A percentile compares a stretch with the other conserved stretches of the same genome.
Evolutionary conservation across 2,888 invertebrate genomes (phyloP).

Genomic region (Ichneumoninae sp.): DNA sequence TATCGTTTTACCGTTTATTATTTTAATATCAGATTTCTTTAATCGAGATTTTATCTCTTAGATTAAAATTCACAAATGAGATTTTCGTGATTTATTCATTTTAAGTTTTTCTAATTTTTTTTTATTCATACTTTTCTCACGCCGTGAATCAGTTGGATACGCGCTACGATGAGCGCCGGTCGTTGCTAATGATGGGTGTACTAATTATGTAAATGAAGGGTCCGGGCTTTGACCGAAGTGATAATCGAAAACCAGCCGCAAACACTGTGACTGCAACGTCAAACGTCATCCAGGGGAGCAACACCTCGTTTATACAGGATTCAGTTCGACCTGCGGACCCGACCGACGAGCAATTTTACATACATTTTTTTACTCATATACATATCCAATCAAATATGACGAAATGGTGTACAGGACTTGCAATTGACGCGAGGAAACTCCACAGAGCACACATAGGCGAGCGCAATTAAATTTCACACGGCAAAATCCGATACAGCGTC

Average conservation of each 20-base stretch:
- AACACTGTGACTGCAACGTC: not conserved
- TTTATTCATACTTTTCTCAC: not conserved
- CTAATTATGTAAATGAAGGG: slow-evolving; percentile 32
- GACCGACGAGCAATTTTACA: not conserved
- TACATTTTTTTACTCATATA: not conserved
- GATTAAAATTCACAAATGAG: slow-evolving; percentile 36
- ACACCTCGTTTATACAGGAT: not conserved
- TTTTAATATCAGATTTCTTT: slow-evolving; percentile 11
- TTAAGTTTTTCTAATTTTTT: not conserved
- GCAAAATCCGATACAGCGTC: not conserved
- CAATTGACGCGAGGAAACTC: not conserved
- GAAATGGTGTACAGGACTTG: not conserved
- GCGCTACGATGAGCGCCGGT: not conserved
- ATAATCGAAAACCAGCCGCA: slow-evolving; percentile 14
- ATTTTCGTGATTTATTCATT: slow-evolving; percentile 6
- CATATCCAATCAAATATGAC: not conserved
- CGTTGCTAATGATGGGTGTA: slow-evolving; percentile 23
- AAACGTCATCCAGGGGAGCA: not conserved
- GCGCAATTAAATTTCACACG: not conserved
- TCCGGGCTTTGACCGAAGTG: slow-evolving; percentile 1
- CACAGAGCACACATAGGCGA: not conserved
- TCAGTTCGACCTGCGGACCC: not conserved
- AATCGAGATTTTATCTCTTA: slow-evolving; percentile 31
- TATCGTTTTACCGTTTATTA: slow-evolving; percentile 10
- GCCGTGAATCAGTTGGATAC: not conserved